phyloP scores from a whole-genome alignment of 30 jellyfish, hydroid and myxozoan genomes.

The Turritopsis rubra region DNA sequence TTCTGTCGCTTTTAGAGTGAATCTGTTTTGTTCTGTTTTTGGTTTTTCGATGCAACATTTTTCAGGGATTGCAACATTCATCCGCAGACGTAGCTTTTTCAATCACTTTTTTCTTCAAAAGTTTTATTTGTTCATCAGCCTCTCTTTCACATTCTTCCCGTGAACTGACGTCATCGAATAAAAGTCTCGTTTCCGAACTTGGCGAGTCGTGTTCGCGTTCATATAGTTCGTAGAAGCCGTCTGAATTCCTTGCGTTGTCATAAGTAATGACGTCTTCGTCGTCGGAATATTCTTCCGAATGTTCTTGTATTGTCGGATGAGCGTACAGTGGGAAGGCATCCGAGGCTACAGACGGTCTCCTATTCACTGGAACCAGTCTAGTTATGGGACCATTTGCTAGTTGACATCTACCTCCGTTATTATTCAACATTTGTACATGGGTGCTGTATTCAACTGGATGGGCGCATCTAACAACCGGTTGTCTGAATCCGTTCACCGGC shows the following conservation, averaged over 20 bases:
- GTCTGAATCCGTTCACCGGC: conserved; percentile 26
- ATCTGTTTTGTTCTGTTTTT: background rate
- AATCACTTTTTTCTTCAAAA: conserved; percentile 67
- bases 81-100: conserved; percentile 81
- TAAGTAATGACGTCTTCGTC: background rate
- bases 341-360: conserved; percentile 15
- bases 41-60: background rate
- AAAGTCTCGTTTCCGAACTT: conserved; percentile 35
- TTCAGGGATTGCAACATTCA: conserved; percentile 12
- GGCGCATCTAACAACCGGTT: conserved; percentile 30
- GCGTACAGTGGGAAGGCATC: conserved; percentile 12
- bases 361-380: conserved; percentile 22
- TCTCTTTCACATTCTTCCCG: conserved; percentile 49
- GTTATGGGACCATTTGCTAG: conserved; percentile 16
- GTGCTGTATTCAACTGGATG: conserved; percentile 23
- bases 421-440: conserved; percentile 28
- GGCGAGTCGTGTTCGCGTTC: conserved; percentile 32
- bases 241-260: conserved; percentile 35
- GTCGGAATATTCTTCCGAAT: conserved; percentile 31
- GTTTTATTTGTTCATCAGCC: conserved; percentile 74
- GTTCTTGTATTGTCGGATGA: conserved; percentile 39
- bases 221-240: conserved; percentile 32
- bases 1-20: background rate
- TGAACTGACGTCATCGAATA: conserved; percentile 30
- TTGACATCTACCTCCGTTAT: conserved; percentile 22